Evolutionary conservation across 2,888 invertebrate species (phyloP), one percentile per base, ranked within the genome.

Genomic region (Tetramorium bicarinatum): DNA sequence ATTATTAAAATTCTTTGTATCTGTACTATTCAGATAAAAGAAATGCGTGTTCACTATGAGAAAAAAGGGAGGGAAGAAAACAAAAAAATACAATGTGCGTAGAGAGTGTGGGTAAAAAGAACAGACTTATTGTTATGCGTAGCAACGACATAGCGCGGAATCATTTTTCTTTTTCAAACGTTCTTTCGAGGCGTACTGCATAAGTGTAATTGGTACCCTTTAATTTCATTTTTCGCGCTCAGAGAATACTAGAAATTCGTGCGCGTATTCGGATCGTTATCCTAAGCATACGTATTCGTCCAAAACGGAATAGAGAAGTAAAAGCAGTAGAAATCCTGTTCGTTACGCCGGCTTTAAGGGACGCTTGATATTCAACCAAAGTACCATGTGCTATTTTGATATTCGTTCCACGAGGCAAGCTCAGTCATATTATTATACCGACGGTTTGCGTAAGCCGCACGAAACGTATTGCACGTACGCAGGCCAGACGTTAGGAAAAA

Each of bases 371-470:
- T 88, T 88, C 90, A 82, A 75, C 67, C 76, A 29, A 74, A 52
- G 83, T 41, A 9, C 56, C 41, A 44, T 67, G 61, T 62, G 76
- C 67, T 74, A 67, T 79, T 90, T 89, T 87, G 90, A 90, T 91
- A 92, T 90, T 91, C 90, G 88, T 88, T 89, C 83, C 87, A 85
- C 85, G 86, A 85, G 62, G 72, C 75, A 54, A 79, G 77, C 84
- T 82, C 82, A 84, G 85, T 89, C 87, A 85, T 85, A 88, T 87
- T 69, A 87, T 89, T 88, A 89, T 79, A 86, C 79, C 38, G 18
- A 44, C 77, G 76, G 75, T 85, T 79, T 49, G 54, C 64, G 71
- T 82, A 84, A 87, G 71, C 77, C 47, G 62, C 61, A 29, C 67
- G 15, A 67, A 56, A 87, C 75, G 81, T 80, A 83, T 83, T 83